Base-by-base conservation (phyloP, 1,140 invertebrate species). In the Melanaphis sacchari region DNA sequence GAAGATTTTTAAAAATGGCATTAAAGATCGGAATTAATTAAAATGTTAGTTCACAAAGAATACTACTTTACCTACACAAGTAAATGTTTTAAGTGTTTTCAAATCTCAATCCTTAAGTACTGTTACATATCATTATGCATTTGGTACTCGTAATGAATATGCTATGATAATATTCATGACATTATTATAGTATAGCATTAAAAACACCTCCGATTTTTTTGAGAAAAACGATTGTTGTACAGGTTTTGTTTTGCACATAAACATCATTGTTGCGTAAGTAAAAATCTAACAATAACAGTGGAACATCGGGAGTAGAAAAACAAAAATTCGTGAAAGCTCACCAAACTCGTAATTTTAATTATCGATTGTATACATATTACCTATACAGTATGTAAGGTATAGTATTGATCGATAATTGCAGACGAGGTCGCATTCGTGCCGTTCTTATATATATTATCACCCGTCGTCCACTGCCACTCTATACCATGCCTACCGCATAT, bases 341-440 rank as follows among this genome's bases (percentile, higher is more conserved):
- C 43, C 18, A 88, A 88, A 88, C 85, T 46, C 43, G 85, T 36
- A 88, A 88, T 88, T 88, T 88, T 88, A 49, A 88, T 49, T 88
- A 87, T 46, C 41, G 85, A 88, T 88, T 46, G 41, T 49, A 88
- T 49, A 46, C 85, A n/a, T 49, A 85, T 85, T n/a, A 40, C 40
- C 8, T 41, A 84, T 41, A 84, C 26, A 41, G 8, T 26, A 24
- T 26, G 9, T 31, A 41, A 8, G 7, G 8, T 59, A 40, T 84
- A 26, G 40, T 36, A 88, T 52, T 36, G 46, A 89, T 89, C 87
- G 87, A 88, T 88, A 88, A 49, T 88, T 88, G 43, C n/a, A 52
- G 87, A 52, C 87, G 87, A 89, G 46, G 87, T 89, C 87, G 87
- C 87, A 24, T 89, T 89, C 46, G 87, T 89, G 87, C 87, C 87